Evolutionary conservation across 2,888 invertebrate genomes (phyloP), one percentile per base, ranked within the genome.

Genomic region (Hirtodrosophila cameraria): DNA sequence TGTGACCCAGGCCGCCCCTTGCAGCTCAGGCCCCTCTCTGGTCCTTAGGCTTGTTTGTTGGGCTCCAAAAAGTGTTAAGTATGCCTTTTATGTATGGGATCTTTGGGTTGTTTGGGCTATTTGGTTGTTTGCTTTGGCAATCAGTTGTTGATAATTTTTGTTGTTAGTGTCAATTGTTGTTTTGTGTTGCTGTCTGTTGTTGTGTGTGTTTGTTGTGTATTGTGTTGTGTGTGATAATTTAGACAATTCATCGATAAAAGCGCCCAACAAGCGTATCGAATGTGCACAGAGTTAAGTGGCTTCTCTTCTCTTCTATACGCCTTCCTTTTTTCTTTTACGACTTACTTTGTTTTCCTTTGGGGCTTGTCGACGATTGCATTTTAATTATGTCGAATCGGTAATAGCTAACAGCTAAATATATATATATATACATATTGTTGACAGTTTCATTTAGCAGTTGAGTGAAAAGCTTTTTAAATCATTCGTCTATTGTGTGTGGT

Each of bases 51-150:
- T 86, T 69, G 77, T 83, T 80, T 80, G 77, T 83, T 83, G 84
- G 78, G 86, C 84, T 83, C 81, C 82, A 86, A 82, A 85, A 83
- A 83, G 83, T 83, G 86, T 83, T 87, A 86, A 83, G 80, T 79
- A 81, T 86, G 74, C 67, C 62, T 57, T 74, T 60, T 65, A 57
- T 71, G 67, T 50, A 67, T 52, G 62, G 62, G 43, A 61, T 48
- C 61, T 67, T 68, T 60, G 36, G 48, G 16, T 15, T 57, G 49
- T 60, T 30, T 54, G 39, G 48, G 20, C 53, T 66, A 60, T 33
- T 59, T 39, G 46, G 30, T 60, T 74, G 81, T 80, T 86, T 81
- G 82, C 75, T 66, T 72, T 66, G 68, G 72, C 82, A 78, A 76
- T 76, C 76, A 74, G 63, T 84, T 83, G 77, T 75, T 84, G 86